Conservation (phyloP, 2,113 vertebrate genomes). For the Anolis carolinensis region DNA sequence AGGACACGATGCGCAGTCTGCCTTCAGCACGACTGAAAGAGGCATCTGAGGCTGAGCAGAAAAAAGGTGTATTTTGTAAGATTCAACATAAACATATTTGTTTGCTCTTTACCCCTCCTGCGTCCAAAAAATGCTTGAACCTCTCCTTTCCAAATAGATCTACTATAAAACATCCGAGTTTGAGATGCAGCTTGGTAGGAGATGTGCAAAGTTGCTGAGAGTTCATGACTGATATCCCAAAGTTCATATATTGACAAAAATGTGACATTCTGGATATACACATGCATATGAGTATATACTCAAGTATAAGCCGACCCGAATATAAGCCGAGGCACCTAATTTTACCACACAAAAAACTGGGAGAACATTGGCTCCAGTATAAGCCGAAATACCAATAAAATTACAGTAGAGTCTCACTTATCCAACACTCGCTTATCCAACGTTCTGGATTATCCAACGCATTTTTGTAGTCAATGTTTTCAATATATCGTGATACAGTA, state of each 20-base stretch:
- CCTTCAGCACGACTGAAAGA: not conserved
- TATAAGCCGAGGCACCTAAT: too few species aligned
- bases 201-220: too few species aligned
- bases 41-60: fast-evolving
- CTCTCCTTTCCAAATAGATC: slow-evolving; percentile 3
- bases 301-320: too few species aligned
- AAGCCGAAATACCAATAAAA: too few species aligned
- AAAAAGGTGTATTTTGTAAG: fast-evolving
- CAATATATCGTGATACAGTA: too few species aligned
- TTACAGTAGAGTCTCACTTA: too few species aligned
- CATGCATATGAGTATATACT: not conserved
- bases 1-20: not conserved
- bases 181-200: not conserved
- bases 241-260: not conserved
- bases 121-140: not conserved
- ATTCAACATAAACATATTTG: not conserved
- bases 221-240: not conserved
- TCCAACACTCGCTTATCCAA: too few species aligned
- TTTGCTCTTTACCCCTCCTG: not conserved
- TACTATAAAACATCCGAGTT: not conserved
- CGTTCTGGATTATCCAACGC: too few species aligned
- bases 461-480: too few species aligned
- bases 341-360: too few species aligned
- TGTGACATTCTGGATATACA: not conserved
- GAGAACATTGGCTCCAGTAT: too few species aligned